Conservation (phyloP, 2,113 vertebrate species). For the Oostethus manadensis region DNA sequence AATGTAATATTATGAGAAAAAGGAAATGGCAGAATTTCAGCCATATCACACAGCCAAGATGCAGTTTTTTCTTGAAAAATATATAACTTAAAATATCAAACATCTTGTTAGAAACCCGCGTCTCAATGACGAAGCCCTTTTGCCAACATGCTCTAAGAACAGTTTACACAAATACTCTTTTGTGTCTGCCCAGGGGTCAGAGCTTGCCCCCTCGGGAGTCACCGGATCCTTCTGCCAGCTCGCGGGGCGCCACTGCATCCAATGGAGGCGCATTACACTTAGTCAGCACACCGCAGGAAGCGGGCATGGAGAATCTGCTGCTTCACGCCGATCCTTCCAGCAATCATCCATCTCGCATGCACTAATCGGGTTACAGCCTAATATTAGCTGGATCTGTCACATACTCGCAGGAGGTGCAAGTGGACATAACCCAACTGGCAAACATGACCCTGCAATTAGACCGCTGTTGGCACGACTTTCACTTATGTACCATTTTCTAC, state of each 20-base stretch:
- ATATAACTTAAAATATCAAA: too few species aligned
- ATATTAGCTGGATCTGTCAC: constrained; percentile 17
- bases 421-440: neutral
- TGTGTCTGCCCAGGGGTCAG: neutral
- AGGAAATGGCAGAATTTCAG: too few species aligned
- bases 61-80: too few species aligned
- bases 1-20: too few species aligned
- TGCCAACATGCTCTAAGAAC: neutral
- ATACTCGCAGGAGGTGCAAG: constrained; percentile 1
- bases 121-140: too few species aligned
- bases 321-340: constrained; percentile 43
- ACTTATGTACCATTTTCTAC: too few species aligned
- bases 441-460: too few species aligned
- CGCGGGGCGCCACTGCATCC: constrained; percentile 35
- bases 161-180: neutral
- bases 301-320: constrained; percentile 58
- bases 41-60: too few species aligned
- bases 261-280: constrained; percentile 51
- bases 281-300: constrained; percentile 65
- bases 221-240: constrained; percentile 53
- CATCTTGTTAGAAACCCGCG: too few species aligned
- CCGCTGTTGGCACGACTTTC: too few species aligned
- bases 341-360: constrained; percentile 33
- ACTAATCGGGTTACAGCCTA: constrained; percentile 40
- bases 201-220: constrained; percentile 31